These are phyloP conservation scores for Noctua fimbriata DNA, from an alignment of 2,888 invertebrate species.

Conservation along the genomic window DNA sequence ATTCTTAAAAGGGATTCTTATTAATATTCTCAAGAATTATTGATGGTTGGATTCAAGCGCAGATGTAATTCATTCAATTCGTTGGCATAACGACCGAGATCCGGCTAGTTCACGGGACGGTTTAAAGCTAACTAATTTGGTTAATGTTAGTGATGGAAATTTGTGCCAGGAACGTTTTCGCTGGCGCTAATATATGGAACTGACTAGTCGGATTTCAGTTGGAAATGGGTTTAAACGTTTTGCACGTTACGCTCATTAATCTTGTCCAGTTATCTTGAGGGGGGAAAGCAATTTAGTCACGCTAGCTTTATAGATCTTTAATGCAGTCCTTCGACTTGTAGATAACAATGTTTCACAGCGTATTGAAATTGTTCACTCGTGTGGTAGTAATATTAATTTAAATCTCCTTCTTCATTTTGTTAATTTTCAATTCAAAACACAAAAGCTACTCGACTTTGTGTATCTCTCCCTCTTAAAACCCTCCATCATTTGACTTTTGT, in stretches of 20 bases:
- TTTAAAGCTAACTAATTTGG: conserved; percentile 89
- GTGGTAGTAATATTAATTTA: conserved; percentile 14
- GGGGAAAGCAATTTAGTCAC: conserved; percentile 77
- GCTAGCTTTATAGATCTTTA: conserved; percentile 71
- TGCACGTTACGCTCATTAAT: conserved; percentile 90
- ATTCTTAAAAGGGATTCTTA: conserved; percentile 32
- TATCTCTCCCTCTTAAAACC: background rate
- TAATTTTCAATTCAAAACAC: background rate
- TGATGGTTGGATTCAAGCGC: conserved; percentile 56
- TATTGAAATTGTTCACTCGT: conserved; percentile 18
- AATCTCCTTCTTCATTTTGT: background rate
- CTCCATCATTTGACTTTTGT: background rate
- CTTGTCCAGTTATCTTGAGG: conserved; percentile 88
- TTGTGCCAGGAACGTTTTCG: conserved; percentile 87
- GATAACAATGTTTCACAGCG: conserved; percentile 48
- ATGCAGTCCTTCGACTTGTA: conserved; percentile 65
- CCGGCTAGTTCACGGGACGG: conserved; percentile 79
- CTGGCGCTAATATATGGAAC: conserved; percentile 89
- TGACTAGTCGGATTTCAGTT: conserved; percentile 90
- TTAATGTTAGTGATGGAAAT: conserved; percentile 89
- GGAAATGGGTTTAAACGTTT: conserved; percentile 90
- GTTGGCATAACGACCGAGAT: conserved; percentile 79
- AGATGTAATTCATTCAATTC: conserved; percentile 82
- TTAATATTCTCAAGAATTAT: conserved; percentile 61
- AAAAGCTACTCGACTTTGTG: background rate